Evolutionary conservation across 2,888 invertebrate species (phyloP), one percentile per base, ranked within the genome.

Genomic region (Lingula anatina): DNA sequence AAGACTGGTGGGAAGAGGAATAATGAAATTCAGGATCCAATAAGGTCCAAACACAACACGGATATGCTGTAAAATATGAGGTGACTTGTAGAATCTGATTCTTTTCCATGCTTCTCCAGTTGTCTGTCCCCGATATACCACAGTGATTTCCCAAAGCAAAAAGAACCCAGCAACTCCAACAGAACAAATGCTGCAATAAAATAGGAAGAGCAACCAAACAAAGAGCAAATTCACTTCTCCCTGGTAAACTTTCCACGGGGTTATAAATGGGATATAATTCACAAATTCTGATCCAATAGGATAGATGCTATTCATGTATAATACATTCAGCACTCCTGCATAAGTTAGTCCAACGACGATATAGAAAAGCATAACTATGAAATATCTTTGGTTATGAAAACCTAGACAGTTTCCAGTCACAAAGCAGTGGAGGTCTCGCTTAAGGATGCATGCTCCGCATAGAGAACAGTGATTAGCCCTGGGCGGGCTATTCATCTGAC

Each of bases 391-490:
- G 59, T 78, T 78, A 47, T 75, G 73, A 43, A 77, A 66, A 0
- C 79, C 79, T 1, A 78, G 70, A 55, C 79, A 79, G 26, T 71
- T 73, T 12, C 65, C 70, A 1, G 68, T 62, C 50, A 79, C 68
- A 45, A 76, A 77, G 55, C 79, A 79, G 51, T 79, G 79, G 50
- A 79, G 78, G 56, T 79, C 79, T 42, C 76, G 70, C 15, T 77
- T 71, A 15, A 79, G 55, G 9, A 78, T 65, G 51, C 78, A 79
- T 47, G 54, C 54, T 20, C 74, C 55, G 53, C 79, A 79, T 9
- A 79, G 54, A 3, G 71, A 66, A 51, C 78, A 79, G 55, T 79
- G 78, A 44, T 76, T 73, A 27, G 71, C 63, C 21, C 76, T 57
- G 4, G 66, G 65, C 4, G 70, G 71, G 2, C 60, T 60, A 3